Evolutionary conservation across 2,888 invertebrate species (phyloP), one percentile per base, ranked within the genome.

Genomic region (Quadriops clusia): DNA sequence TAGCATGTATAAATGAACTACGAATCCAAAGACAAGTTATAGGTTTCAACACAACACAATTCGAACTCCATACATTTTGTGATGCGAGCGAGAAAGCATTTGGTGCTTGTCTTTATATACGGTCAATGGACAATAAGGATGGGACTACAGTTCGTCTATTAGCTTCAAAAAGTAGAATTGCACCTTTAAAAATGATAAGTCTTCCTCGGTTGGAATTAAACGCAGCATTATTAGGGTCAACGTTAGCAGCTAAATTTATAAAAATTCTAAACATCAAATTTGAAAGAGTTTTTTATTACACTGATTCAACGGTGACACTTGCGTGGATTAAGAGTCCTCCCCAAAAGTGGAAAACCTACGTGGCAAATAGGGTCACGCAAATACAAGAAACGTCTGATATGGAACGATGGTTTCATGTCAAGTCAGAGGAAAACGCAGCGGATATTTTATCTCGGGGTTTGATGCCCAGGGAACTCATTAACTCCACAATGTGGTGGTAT

Each of bases 381-480:
- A 48, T 53, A 8, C 47, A 50, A 28, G 34, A 38, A 5, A n/a
- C 28, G 6, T 32, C 43, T 14, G 37, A 43, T 7, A 11, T 29
- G 2, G 29, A 27, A 3, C 27, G 27, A n/a, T 53, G 49, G 49
- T 28, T 26, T 18, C 44, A 51, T 30, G 46, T 51, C 0, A 27
- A 36, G 6, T 39, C 43, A 4, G 32, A 36, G 12, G 29, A 40
- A 5, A 54, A 53, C 29, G 47, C 50, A 1, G 48, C 49, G 6
- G 50, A 51, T 31, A 44, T 45, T 9, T 39, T 50, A 2, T 52
- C 50, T 0, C 26, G 51, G n/a, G 52, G 52, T 3, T 9, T 26
- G 17, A 26, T 13, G 10, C 28, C 17, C 15, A 17, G 16, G 4
- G 13, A 23, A n/a, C 34, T 30, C 21, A 15, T n/a, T 8, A n/a